Conservation (phyloP, 1,140 invertebrate genomes). For the Panulirus ornatus region DNA sequence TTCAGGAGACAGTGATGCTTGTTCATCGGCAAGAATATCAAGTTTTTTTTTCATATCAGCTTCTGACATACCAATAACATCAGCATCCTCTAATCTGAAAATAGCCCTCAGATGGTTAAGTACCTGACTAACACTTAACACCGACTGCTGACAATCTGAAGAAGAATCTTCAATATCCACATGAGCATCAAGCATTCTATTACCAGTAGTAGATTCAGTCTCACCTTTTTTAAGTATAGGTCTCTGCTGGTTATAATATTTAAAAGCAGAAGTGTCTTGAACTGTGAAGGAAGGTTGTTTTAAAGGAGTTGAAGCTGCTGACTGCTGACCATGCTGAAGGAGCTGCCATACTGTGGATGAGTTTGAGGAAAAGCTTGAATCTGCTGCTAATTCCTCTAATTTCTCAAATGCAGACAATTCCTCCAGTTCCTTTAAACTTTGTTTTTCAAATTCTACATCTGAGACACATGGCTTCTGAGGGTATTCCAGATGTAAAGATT, state of each 20-base stretch:
- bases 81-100: constrained; percentile 42
- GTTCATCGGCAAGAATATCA: constrained; percentile 31
- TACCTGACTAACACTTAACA: constrained; percentile 38
- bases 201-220: not conserved
- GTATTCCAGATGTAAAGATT: not conserved
- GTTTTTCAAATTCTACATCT: constrained; percentile 38
- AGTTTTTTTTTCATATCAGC: constrained; percentile 29
- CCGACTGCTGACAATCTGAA: not conserved
- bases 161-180: not conserved
- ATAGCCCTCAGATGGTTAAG: constrained; percentile 47
- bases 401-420: constrained; percentile 86
- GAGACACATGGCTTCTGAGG: not conserved
- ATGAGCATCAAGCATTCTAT: not conserved
- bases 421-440: constrained; percentile 76
- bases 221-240: not conserved
- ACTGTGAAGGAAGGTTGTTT: constrained; percentile 1
- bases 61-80: constrained; percentile 18
- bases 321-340: constrained; percentile 77
- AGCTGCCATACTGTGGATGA: constrained; percentile 83
- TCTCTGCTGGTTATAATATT: not conserved
- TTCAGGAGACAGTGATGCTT: not conserved
- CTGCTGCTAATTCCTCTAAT: constrained; percentile 84
- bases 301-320: constrained; percentile 78
- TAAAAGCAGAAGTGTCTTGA: not conserved
- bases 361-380: constrained; percentile 86